Evolutionary conservation across 2,113 vertebrate genomes (phyloP), one percentile per base, ranked within the genome.

Genomic region (Cyanocitta stelleri): DNA sequence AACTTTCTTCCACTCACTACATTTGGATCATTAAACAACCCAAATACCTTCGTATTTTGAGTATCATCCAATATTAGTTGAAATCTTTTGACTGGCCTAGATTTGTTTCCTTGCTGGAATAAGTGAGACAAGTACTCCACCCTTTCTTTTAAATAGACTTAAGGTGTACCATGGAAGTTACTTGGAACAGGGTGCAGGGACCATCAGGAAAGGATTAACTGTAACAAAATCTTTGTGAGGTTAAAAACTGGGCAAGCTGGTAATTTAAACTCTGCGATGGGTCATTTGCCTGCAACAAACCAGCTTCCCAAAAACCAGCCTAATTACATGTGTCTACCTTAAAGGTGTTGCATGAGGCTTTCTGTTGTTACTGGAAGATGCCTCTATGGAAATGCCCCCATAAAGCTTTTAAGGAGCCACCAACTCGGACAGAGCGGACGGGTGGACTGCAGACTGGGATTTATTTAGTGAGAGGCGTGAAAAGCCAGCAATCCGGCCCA

Each of bases 401-500:
- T 15, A 33, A 93, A 74, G 92, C 78, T 86, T 83, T 64, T 94
- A 96, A 93, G 93, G 97, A 97, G 93, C 61, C 95, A 96, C 71
- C 77, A 87, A 33, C 75, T 82, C 2, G 11, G 93, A 89, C 16
- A 18, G 63, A 93, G 33, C 0, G 27, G 89, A 95, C 26, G 91
- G 95, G 96, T 90, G 96, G 96, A 96, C 95, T 95, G 91, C 74
- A 97, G 97, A 91, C 93, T 52, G 90, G 96, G 95, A 94, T 96
- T 98, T 98, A 98, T 98, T 98, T 97, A 98, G 96, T 85, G 96
- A 97, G 96, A 98, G 98, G 98, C 83, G 97, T 97, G 98, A 98
- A 98, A 97, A 98, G 91, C 77, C 82, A 95, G 95, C 93, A 90
- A 97, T 98, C 93, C 39, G 4, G 91, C 90, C 95, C 94, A 83